These are phyloP conservation scores for Diarsia dahlii DNA, from an alignment of 2,888 invertebrate genomes.

Conservation along the genomic window DNA sequence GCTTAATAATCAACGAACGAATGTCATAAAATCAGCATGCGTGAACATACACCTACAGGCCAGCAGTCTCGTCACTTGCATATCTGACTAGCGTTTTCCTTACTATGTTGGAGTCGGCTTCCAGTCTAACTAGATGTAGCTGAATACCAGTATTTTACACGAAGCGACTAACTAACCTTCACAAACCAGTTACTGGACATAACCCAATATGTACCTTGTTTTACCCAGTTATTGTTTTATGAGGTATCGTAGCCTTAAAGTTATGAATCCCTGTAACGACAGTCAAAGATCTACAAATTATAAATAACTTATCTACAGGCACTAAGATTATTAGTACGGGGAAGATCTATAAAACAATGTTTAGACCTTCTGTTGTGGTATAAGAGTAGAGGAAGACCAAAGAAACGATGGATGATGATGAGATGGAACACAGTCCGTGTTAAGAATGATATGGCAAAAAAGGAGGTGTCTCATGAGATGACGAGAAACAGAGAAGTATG, in stretches of 20 bases:
- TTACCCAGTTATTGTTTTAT: no score
- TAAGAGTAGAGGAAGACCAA: no score
- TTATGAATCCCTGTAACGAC: background rate
- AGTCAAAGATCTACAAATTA: background rate
- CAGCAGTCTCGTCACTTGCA: constrained; percentile 10
- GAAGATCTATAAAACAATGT: no score
- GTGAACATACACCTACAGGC: constrained; percentile 39
- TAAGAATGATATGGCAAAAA: no score
- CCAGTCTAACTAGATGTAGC: background rate
- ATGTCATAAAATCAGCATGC: constrained; percentile 70
- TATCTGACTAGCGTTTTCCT: background rate
- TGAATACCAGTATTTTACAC: background rate
- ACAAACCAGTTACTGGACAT: background rate
- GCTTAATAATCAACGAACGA: constrained; percentile 71
- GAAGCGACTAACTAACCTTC: background rate
- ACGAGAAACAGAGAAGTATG: no score
- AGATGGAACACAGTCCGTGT: no score
- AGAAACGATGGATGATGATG: no score
- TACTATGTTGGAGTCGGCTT: background rate
- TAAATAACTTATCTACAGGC: background rate
- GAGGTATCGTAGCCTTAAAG: no score
- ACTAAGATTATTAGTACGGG: background rate
- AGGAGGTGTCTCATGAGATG: no score
- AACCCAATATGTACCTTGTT: no score
- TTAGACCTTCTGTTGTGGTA: no score